phyloP scores from a whole-genome alignment of 2,113 vertebrate species.

The Pomatorhinus ruficollis region DNA sequence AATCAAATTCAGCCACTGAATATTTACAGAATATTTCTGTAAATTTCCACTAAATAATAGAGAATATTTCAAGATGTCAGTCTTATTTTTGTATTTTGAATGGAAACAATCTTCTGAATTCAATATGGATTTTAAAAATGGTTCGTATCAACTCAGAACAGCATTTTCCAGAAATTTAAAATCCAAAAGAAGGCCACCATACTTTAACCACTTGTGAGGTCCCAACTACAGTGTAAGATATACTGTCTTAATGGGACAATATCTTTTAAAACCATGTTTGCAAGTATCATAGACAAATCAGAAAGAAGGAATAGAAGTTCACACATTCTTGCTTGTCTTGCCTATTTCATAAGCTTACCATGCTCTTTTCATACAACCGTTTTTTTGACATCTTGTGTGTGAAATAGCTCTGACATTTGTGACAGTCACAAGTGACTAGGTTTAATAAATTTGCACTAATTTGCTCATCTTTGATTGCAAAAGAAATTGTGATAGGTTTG shows the following conservation, averaged over 20 bases:
- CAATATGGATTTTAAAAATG: background rate
- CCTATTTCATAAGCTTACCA: background rate
- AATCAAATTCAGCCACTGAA: background rate
- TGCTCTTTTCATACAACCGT: background rate
- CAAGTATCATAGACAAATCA: background rate
- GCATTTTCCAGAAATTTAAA: background rate
- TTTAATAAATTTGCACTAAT: background rate
- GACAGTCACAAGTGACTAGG: background rate
- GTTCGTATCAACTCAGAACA: background rate
- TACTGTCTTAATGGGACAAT: background rate
- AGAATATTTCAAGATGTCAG: background rate
- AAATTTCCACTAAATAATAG: background rate
- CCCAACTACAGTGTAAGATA: background rate
- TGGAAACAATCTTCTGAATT: background rate
- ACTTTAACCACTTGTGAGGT: background rate
- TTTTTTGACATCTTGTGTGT: background rate
- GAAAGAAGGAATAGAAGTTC: background rate
- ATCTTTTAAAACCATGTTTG: background rate
- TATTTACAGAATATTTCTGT: too few species aligned
- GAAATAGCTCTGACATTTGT: background rate
- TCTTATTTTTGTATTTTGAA: background rate
- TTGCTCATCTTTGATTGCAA: background rate
- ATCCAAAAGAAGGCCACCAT: background rate
- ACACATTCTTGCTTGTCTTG: background rate
- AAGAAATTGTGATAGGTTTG: background rate